Base-by-base conservation (phyloP, 2,888 invertebrate species). In the Beris morrisii region DNA sequence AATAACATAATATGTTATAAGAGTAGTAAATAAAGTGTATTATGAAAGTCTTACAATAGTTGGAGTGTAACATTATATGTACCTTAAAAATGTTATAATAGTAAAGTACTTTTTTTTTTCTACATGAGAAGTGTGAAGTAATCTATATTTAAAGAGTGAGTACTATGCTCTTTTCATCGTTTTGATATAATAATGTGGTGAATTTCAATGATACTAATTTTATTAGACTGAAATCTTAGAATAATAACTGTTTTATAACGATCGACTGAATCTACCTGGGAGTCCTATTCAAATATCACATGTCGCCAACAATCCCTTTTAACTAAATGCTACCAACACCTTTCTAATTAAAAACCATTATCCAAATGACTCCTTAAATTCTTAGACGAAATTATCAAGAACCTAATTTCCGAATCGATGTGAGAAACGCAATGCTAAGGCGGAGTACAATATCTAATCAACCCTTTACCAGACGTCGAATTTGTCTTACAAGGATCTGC, bases 391-490 rank as follows among this genome's bases (percentile, higher is more conserved):
- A 30, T 13, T 61, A 43, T 32, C 61, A 13, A 52, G 4, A 15
- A 2, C 12, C 12, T 9, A 61, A 61, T 32, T 61, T 52, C n/a
- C 15, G 13, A 22, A 12, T 7, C 22, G 38, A 38, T 38, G 9
- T 7, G 1, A 38, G 9, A 9, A 7, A 5, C 38, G 9, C 38
- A 5, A 9, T 38, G 5, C 9, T 38, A 7, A 38, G 9, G 38
- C 7, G 9, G 38, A 38, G 7, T 9, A 5, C 5, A 38, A 6
- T 43, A 50, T 61, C 61, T 61, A 61, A 61, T 61, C 61, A 61
- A 61, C 52, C 61, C 61, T 61, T 61, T 61, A 52, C 13, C 52
- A 61, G 61, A 50, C 50, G 32, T 4, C 50, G 38, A 61, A 61
- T 61, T 61, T 52, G 61, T 61, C 52, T 38, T 46, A 61, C 61